phyloP scores from a whole-genome alignment of 1,140 invertebrate genomes.

The Bombus confusus region DNA sequence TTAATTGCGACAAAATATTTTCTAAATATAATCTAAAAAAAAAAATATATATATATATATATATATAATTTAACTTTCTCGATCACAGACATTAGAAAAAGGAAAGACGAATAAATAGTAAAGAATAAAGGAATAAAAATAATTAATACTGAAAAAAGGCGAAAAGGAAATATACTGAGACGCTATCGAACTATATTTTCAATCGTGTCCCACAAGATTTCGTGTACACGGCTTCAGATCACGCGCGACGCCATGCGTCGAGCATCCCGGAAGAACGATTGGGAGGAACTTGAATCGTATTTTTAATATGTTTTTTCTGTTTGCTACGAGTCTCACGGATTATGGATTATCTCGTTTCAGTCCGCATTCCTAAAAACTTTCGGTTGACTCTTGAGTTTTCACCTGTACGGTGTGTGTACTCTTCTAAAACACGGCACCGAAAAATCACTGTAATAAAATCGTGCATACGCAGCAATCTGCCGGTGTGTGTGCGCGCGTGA shows the following conservation, averaged over 20 bases:
- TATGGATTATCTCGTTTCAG: background rate
- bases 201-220: background rate
- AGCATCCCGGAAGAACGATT: slow-evolving; percentile 16
- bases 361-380: background rate
- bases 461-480: slow-evolving; percentile 34
- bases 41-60: too few relatives aligned
- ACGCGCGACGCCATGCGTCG: slow-evolving; percentile 2
- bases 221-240: background rate
- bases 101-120: background rate
- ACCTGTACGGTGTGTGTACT: too few relatives aligned
- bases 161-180: background rate
- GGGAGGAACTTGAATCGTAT: slow-evolving; percentile 39
- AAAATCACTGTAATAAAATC: slow-evolving; percentile 36
- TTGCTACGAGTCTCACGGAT: background rate
- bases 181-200: background rate
- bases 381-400: background rate
- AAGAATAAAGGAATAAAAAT: background rate
- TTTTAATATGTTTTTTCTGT: background rate
- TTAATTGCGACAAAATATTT: background rate
- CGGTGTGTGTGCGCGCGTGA: background rate
- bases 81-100: background rate
- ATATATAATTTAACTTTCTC: too few relatives aligned
- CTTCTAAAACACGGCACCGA: slow-evolving; percentile 1
- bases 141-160: background rate
- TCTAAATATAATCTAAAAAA: background rate